Evolutionary conservation across 2,113 vertebrate species (phyloP), one percentile per base, ranked within the genome.

Genomic region (Cinclus cinclus): DNA sequence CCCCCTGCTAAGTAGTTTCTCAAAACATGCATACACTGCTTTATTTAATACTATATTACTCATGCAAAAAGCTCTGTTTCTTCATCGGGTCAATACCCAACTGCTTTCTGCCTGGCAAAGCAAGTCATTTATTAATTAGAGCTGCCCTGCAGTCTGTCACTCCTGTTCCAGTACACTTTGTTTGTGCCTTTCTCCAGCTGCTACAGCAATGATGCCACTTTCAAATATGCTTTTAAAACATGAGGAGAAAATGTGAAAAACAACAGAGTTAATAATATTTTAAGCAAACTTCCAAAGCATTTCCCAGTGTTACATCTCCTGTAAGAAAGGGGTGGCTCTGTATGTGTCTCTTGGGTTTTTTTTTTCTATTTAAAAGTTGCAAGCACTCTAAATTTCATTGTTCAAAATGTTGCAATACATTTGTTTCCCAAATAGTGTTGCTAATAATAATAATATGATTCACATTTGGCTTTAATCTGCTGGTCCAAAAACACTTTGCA

Each of bases 111-210:
- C 69, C 76, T 96, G 92, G 88, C 56, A 75, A 87, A 37, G 60
- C 64, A 86, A 92, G n/a, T 14, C 24, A 76, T 87, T 93, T 81
- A 96, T 93, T 95, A 90, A 97, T 96, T 94, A 90, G 77, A 89
- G 19, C 73, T 89, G 73, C 64, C 92, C 73, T 83, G 44, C 88
- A 84, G 90, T 84, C 92, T 95, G 94, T 89, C 87, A 53, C 56
- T 95, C n/a, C 60, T 58, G 73, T 92, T 95, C 46, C 49, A 70
- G 73, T 55, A 90, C 83, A 64, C 64, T 83, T 86, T 94, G 55
- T 91, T 83, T 90, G 76, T 94, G 65, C 90, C 68, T 31, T 87
- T 87, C 89, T 71, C 88, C 93, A 95, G 86, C 86, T 96, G 90
- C 65, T 77, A 41, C 56, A 79, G 44, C 37, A 41, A 44, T 90